Evolutionary conservation across 2,113 vertebrate species (phyloP), one percentile per base, ranked within the genome.

Genomic region (Amazona guildingii): DNA sequence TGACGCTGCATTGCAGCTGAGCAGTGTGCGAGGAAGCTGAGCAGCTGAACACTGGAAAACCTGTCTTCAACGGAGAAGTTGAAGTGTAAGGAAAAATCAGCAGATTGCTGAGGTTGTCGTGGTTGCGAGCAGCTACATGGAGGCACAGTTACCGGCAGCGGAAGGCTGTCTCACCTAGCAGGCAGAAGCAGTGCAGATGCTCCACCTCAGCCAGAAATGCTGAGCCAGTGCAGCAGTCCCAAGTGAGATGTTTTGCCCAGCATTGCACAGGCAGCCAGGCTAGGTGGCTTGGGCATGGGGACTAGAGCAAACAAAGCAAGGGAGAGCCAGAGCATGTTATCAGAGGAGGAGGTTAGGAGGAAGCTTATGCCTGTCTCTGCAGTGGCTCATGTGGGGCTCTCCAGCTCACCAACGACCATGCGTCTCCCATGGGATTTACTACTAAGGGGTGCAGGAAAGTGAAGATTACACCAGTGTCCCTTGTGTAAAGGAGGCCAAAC

Each of bases 401-500:
- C 8, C 31, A 23, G 67, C 46, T n/a, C 16, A 0, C 72, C 28
- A 54, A 23, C 39, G 8, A 28, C 37, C 4, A 0, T 1, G 28
- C 17, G 15, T n/a, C 25, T 59, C 51, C 70, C 3, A 0, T 28
- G 55, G 86, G 37, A 8, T 43, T 29, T 54, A 62, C 59, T 85
- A 69, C 88, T 1, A 3, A 14, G 59, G 3, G 4, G 17, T 11
- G n/a, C 1, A 0, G 69, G 59, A 64, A 54, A 46, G 49, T 74
- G 19, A 7, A 20, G 64, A 4, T 0, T 0, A 25, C 69, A 25
- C 55, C 55, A 0, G 5, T 0, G 17, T n/a, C 61, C 48, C 31
- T 17, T 27, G 49, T 0, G 0, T 12, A 0, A n/a, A 61, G 43
- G 13, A 17, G 39, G 25, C 31, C 3, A 1, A 37, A 67, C 43